Evolutionary conservation across 2,888 invertebrate species (phyloP), one percentile per base, ranked within the genome.

Genomic region (Athalia circularis): DNA sequence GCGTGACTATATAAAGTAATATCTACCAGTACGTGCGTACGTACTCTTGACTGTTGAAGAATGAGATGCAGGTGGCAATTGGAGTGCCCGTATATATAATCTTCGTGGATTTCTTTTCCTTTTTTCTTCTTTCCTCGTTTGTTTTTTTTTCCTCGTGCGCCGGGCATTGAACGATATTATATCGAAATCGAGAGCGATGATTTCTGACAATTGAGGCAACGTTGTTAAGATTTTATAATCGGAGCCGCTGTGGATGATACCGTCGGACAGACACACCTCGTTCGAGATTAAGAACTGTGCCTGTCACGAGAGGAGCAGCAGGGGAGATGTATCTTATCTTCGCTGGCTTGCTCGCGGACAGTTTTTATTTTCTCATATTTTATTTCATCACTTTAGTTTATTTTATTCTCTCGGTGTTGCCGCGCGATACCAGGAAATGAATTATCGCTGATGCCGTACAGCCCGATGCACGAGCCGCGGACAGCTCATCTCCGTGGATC

Each of bases 281-380:
- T 6, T 11, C 1, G 75, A 75, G 75, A 75, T 75, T 75, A 75
- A 75, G 75, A 75, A 43, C 15, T 59, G 59, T 8, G 29, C 15
- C 48, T 64, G 75, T 48, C 59, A 9, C 29, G 75, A 29, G 29
- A 61, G 62, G 75, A 75, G 75, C 29, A 9, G 52, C 62, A 62
- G 64, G 75, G 62, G 75, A 75, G 75, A 75, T 75, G 75, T 75
- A 62, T 75, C 75, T 75, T 75, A 75, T 75, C 75, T 75, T 7
- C 7, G 6, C 9, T 47, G 8, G 7, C 6, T 54, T 62, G 75
- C 75, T 75, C 75, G 75, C 75, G 75, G 75, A 74, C 74, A 61
- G 29, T 52, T 3, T 43, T 70, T 6, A 70, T 43, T 43, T 45
- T 59, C 29, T 29, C 2, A 29, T 29, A 29, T 29, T 29, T 29